Evolutionary conservation across 2,113 vertebrate species (phyloP).

Genomic region (Gambusia affinis): DNA sequence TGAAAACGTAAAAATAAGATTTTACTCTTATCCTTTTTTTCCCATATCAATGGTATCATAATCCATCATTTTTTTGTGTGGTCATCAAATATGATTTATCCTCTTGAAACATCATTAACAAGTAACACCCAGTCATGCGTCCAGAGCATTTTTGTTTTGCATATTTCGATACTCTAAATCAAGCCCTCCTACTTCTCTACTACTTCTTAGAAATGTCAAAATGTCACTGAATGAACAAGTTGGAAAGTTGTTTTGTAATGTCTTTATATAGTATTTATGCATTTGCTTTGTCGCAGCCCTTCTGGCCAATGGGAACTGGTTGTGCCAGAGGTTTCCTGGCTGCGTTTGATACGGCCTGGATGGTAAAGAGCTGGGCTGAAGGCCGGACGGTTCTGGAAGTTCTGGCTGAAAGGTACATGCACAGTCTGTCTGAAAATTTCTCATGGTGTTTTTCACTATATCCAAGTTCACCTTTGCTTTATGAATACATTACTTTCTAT

Average conservation of each 20-base stretch:
- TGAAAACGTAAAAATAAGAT: no score
- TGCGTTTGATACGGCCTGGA: constrained; percentile 95
- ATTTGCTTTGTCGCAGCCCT: constrained; percentile 82
- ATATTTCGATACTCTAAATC: not conserved
- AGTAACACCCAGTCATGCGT: not conserved
- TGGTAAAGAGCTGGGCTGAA: constrained; percentile 94
- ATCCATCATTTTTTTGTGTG: not conserved
- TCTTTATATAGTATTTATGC: not conserved
- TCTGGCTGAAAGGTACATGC: constrained; percentile 89
- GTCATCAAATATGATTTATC: not conserved
- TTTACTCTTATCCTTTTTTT: not conserved
- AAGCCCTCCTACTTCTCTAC: not conserved
- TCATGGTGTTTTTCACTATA: not conserved
- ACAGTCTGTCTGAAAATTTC: not conserved
- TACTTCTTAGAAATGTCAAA: not conserved
- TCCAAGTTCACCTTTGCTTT: not conserved
- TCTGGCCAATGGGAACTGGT: constrained; percentile 99
- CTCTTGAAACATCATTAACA: not conserved
- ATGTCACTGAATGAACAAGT: not conserved
- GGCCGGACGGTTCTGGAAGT: constrained; percentile 86
- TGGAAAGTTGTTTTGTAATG: not conserved
- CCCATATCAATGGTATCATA: not conserved
- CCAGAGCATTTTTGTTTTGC: not conserved
- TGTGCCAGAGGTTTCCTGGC: constrained; percentile 96
- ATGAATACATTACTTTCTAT: not conserved